Conservation (phyloP, 2,797 vertebrate species). For the Aratinga solstitialis region DNA sequence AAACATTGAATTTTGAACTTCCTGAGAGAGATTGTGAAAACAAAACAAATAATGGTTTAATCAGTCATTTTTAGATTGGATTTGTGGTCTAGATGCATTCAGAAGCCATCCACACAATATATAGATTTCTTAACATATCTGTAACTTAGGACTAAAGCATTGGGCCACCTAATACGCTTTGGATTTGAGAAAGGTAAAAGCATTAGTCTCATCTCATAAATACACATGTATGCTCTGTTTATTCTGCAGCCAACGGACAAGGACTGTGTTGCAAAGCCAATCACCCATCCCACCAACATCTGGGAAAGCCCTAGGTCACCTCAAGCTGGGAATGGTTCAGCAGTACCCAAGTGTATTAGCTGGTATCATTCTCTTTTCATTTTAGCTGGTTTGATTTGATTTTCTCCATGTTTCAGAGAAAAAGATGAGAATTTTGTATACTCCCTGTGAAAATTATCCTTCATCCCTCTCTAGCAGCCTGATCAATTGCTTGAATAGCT, state of each 20-base stretch:
- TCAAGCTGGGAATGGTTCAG: neutral
- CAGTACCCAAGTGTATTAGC: neutral
- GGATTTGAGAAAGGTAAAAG: neutral
- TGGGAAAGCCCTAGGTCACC: neutral
- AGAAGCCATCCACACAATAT: neutral
- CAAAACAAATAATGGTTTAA: neutral
- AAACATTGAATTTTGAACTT: neutral
- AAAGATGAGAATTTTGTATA: neutral
- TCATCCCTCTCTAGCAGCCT: neutral
- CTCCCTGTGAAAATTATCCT: neutral
- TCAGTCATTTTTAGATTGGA: rapidly evolving
- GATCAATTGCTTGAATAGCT: neutral
- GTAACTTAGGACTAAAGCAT: neutral
- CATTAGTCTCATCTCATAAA: neutral
- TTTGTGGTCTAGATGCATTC: neutral
- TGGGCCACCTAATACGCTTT: neutral
- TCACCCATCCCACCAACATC: neutral
- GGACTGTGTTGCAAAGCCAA: neutral
- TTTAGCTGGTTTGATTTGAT: neutral
- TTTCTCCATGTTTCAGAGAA: neutral
- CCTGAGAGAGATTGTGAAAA: neutral
- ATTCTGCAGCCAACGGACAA: neutral
- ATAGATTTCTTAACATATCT: neutral
- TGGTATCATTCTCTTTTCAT: neutral
- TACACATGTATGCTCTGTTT: neutral